Evolutionary conservation across 2,888 invertebrate species (phyloP).

Genomic region (Pachycephus smyrnensis): DNA sequence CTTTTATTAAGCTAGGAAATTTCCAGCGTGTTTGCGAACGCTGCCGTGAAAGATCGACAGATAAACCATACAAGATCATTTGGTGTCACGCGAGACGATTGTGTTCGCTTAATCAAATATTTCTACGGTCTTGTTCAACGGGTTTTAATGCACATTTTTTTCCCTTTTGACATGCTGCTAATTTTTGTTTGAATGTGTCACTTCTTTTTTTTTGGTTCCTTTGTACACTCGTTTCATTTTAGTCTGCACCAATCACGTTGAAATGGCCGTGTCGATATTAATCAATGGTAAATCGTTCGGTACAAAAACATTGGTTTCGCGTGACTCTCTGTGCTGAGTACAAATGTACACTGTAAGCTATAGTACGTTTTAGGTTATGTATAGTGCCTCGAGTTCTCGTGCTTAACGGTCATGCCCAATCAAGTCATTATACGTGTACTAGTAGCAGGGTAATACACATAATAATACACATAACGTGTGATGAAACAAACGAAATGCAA

Average conservation of each 20-base stretch:
- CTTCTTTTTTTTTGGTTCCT: not conserved
- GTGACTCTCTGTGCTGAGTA: not conserved
- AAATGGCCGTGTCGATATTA: not conserved
- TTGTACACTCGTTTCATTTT: not conserved
- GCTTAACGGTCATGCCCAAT: not conserved
- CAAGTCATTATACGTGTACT: too few species aligned
- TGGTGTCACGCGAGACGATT: not conserved
- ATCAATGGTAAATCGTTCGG: not conserved
- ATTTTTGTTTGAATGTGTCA: not conserved
- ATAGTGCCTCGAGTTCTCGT: not conserved
- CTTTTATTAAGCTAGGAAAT: not conserved
- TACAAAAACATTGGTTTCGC: not conserved
- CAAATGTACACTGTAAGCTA: not conserved
- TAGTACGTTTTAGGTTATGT: not conserved
- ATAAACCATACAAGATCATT: not conserved
- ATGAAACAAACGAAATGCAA: slow-evolving; percentile 6
- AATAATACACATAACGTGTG: not conserved
- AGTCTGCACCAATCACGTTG: not conserved
- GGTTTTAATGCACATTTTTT: not conserved
- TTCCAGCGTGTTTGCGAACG: not conserved
- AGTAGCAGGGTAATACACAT: not conserved
- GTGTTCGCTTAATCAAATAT: not conserved
- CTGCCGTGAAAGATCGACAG: not conserved
- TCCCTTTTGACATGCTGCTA: not conserved
- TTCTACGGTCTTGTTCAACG: not conserved